Evolutionary conservation across 2,888 invertebrate genomes (phyloP), one percentile per base, ranked within the genome.

Genomic region (Tribolium freemani): DNA sequence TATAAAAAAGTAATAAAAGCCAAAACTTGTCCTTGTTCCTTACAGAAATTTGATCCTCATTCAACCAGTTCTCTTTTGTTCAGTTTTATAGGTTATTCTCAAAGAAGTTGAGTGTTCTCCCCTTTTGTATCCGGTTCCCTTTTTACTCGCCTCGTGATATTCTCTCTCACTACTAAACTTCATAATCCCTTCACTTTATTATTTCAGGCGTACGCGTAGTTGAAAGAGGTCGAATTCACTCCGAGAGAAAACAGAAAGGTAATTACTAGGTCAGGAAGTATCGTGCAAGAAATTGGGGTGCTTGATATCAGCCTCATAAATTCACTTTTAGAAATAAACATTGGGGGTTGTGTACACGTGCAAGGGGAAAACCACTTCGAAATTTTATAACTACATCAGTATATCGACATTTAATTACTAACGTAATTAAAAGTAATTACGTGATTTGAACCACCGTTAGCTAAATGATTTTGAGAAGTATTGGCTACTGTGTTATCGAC

Each of bases 81-180:
- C 58, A 58, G 63, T 66, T 69, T 72, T 74, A 73, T 73, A 66
- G 73, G 69, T 70, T 73, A 70, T 73, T 73, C 66, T 74, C 57
- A 71, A 71, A 71, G 74, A 74, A 74, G 64, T 71, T 71, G 70
- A 68, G 67, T 51, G 31, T 54, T 53, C 48, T 63, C 63, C 64
- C 38, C 64, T 54, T 68, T 66, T 73, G 63, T 75, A 73, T 73
- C 75, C 75, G 73, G 75, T 75, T 73, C 71, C 73, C 63, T 73
- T 73, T 60, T 68, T 63, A 56, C 50, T 71, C 30, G 46, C 48
- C 31, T 13, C 16, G n/a, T 57, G 54, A 69, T 60, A 69, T 50
- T 58, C 61, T 71, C 53, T 53, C 51, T 61, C 53, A 26, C 61
- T 56, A 63, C 67, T 13, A 60, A 68, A 54, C 10, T 69, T 68